Evolutionary conservation across 2,113 vertebrate species (phyloP).

Genomic region (Pogona vitticeps): DNA sequence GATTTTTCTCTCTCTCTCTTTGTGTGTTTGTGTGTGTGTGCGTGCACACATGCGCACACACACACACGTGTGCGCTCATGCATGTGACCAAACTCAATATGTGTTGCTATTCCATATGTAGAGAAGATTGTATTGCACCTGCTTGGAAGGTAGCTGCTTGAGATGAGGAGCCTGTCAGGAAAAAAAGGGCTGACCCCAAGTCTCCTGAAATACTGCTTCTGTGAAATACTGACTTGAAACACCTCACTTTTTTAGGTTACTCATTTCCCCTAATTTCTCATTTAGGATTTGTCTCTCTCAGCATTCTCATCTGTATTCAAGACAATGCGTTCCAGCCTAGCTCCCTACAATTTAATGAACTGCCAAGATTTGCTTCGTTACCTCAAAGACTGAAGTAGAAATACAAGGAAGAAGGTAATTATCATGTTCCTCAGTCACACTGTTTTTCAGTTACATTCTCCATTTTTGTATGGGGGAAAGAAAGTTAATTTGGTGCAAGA

Average conservation of each 20-base stretch:
- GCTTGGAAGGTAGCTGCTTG: background rate
- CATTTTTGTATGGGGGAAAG: background rate
- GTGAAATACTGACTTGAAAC: background rate
- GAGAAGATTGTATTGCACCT: background rate
- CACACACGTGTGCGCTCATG: background rate
- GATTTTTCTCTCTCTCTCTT: too few species aligned
- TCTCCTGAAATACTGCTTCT: background rate
- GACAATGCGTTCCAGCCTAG: background rate
- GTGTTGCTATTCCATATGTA: too few species aligned
- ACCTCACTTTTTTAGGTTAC: background rate
- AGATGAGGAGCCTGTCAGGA: too few species aligned
- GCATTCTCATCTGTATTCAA: conserved; percentile 25
- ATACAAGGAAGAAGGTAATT: conserved; percentile 34
- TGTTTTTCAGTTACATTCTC: conserved; percentile 25
- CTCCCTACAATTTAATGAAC: conserved; percentile 29
- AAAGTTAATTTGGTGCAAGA: conserved; percentile 14
- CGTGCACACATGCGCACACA: too few species aligned
- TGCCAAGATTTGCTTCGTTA: conserved; percentile 33
- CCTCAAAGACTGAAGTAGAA: conserved; percentile 26
- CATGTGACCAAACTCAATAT: too few species aligned
- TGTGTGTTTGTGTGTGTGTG: too few species aligned
- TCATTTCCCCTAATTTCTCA: conserved; percentile 9
- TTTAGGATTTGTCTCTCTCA: conserved; percentile 29
- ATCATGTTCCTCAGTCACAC: conserved; percentile 27
- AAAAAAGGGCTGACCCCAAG: background rate